Conservation (phyloP, 2,888 invertebrate species). For the Epinotia bilunana region DNA sequence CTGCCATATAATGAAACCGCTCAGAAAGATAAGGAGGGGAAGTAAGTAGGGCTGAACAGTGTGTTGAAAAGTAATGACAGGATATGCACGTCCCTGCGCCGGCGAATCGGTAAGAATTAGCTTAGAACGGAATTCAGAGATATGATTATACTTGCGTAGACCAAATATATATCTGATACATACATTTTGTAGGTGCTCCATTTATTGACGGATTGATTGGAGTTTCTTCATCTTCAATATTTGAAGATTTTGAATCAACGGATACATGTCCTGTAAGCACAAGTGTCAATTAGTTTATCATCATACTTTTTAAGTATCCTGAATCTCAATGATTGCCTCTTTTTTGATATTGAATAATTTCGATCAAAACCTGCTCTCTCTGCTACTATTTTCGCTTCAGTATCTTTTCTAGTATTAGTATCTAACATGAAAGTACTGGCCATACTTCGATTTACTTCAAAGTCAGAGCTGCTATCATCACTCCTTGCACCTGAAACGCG, state of each 20-base stretch:
- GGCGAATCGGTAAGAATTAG: too few relatives aligned
- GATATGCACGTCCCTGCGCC: too few relatives aligned
- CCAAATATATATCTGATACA: too few relatives aligned
- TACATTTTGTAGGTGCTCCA: too few relatives aligned
- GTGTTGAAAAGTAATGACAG: too few relatives aligned
- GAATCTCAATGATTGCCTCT: too few relatives aligned
- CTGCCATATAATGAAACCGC: too few relatives aligned
- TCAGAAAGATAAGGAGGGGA: too few relatives aligned
- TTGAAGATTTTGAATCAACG: slow-evolving; percentile 1
- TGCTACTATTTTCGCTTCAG: background rate
- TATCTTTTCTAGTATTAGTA: background rate
- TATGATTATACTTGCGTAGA: too few relatives aligned
- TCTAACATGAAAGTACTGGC: slow-evolving; percentile 23
- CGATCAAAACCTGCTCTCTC: background rate
- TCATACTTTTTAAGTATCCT: too few relatives aligned
- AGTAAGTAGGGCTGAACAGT: too few relatives aligned
- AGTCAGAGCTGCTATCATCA: slow-evolving; percentile 2
- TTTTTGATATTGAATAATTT: background rate
- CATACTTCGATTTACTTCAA: slow-evolving; percentile 18
- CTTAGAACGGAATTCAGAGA: too few relatives aligned
- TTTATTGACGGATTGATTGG: background rate
- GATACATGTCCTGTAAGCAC: background rate
- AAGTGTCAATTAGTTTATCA: slow-evolving; percentile 4
- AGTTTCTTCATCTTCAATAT: background rate
- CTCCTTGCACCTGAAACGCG: background rate